Evolutionary conservation across 2,888 invertebrate species (phyloP).

Genomic region (Macaria liturata): DNA sequence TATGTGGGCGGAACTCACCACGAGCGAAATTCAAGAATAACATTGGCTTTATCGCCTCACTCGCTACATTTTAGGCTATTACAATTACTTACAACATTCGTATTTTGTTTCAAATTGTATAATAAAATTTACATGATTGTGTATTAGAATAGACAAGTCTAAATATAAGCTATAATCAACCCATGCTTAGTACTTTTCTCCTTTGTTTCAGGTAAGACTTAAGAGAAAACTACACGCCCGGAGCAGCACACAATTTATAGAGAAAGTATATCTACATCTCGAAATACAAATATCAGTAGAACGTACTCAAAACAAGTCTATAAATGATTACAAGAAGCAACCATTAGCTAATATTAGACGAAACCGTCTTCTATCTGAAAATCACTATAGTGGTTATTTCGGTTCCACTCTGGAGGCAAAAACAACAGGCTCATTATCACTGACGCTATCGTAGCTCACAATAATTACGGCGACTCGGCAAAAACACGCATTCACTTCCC

Average conservation of each 20-base stretch:
- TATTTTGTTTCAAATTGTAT: background rate
- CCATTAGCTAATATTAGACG: too few relatives aligned
- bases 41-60: constrained; percentile 6
- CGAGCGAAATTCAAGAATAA: constrained; percentile 23
- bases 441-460: constrained; percentile 58
- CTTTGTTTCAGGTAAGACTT: too few relatives aligned
- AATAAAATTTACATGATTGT: constrained; percentile 7
- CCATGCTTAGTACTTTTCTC: too few relatives aligned
- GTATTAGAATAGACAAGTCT: background rate
- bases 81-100: background rate
- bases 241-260: too few relatives aligned
- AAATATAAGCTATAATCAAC: too few relatives aligned
- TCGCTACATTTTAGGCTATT: constrained; percentile 12
- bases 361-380: too few relatives aligned
- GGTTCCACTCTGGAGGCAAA: constrained; percentile 52
- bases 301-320: too few relatives aligned
- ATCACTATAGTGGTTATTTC: constrained; percentile 35
- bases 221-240: too few relatives aligned
- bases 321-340: too few relatives aligned
- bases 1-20: constrained; percentile 24
- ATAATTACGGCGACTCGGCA: constrained; percentile 54
- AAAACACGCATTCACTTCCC: constrained; percentile 74
- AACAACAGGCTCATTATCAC: constrained; percentile 63
- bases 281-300: too few relatives aligned
- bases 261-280: too few relatives aligned